These are phyloP conservation scores for Pristionchus exspectatus DNA, from an alignment of 2,888 invertebrate species.

Conservation along the genomic window DNA sequence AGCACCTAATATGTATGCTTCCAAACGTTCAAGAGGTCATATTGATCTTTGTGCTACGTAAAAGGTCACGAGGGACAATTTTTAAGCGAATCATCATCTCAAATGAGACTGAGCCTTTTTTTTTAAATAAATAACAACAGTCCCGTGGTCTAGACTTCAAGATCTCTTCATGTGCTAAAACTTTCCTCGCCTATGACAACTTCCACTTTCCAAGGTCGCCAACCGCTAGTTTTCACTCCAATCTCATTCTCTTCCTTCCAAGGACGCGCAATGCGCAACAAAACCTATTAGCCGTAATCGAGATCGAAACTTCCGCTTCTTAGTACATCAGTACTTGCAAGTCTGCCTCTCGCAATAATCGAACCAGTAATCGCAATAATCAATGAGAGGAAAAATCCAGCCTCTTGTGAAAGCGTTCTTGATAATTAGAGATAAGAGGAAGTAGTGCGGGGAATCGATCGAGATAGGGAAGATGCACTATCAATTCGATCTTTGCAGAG, in stretches of 20 bases:
- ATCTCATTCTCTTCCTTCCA: conserved; percentile 15
- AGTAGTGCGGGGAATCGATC: neutral
- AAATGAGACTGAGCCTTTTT: too few relatives aligned
- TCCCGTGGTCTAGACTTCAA: conserved; percentile 13
- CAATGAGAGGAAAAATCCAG: neutral
- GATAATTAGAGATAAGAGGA: conserved; percentile 9
- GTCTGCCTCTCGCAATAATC: neutral
- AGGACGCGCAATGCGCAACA: conserved; percentile 18
- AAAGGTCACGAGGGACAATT: too few relatives aligned
- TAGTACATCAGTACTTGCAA: conserved; percentile 7
- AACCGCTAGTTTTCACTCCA: conserved; percentile 4
- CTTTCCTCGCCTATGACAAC: conserved; percentile 20
- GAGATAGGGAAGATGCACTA: conserved; percentile 27
- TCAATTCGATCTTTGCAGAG: conserved; percentile 13
- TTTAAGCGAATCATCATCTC: too few relatives aligned
- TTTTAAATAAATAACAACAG: neutral
- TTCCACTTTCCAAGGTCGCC: conserved; percentile 46
- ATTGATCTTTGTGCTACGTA: too few relatives aligned
- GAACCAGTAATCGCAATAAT: too few relatives aligned
- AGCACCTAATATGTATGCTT: neutral
- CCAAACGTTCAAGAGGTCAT: too few relatives aligned
- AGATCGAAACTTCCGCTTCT: neutral
- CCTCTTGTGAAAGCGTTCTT: neutral
- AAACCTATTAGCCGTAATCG: conserved; percentile 9
- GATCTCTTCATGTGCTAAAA: neutral